Evolutionary conservation across 2,113 vertebrate genomes (phyloP).

Genomic region (Pelodiscus sinensis): DNA sequence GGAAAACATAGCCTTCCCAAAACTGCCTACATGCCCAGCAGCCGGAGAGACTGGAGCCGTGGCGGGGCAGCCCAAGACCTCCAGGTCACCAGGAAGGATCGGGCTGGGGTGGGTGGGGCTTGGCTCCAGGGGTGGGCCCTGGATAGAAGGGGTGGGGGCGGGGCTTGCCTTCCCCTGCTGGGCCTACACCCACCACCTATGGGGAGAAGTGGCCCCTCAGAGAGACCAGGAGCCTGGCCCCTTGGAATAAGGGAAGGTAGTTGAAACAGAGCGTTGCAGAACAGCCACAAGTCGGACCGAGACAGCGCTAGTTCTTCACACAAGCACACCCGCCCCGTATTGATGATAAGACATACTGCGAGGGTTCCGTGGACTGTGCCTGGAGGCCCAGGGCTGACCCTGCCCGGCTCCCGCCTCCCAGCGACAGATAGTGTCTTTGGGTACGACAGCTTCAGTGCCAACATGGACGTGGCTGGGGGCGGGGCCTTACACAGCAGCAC

Average conservation of each 20-base stretch:
- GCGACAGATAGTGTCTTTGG: neutral
- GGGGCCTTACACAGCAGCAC: neutral
- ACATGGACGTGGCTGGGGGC: neutral
- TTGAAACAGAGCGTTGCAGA: neutral
- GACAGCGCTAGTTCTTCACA: neutral
- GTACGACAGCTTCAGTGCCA: neutral
- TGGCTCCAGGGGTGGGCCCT: too few relatives aligned
- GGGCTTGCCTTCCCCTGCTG: too few relatives aligned
- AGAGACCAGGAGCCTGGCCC: neutral
- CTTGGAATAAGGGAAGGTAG: neutral
- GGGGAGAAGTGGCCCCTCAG: neutral
- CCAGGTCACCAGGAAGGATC: too few relatives aligned
- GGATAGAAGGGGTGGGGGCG: too few relatives aligned
- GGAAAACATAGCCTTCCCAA: too few relatives aligned
- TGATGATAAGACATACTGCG: neutral
- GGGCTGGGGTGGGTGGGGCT: too few relatives aligned
- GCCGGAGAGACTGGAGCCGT: too few relatives aligned
- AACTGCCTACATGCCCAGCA: too few relatives aligned
- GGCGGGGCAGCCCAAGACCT: too few relatives aligned
- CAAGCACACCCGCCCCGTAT: neutral
- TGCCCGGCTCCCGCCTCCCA: neutral
- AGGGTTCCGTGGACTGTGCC: neutral
- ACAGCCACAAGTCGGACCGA: neutral
- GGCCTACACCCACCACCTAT: too few relatives aligned
- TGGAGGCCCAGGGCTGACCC: neutral